A percentile compares a stretch with the other conserved stretches of the same genome.
Conservation (phyloP, 2,888 invertebrate species). For the Leucophenga maculata region DNA sequence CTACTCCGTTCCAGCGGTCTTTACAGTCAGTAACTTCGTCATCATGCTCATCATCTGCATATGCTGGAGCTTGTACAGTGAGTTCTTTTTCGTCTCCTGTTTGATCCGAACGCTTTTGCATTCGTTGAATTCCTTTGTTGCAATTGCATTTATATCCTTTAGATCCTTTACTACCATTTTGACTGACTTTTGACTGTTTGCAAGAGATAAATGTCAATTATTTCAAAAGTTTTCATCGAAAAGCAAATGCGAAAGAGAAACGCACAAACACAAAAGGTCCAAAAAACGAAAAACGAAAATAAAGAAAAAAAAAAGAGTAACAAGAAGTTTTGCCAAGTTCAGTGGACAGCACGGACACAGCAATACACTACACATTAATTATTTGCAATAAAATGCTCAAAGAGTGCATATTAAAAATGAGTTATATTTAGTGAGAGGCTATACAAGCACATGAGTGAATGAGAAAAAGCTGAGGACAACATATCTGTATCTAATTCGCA, state of each 20-base stretch:
- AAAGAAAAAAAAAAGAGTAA: no score
- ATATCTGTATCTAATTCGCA: no score
- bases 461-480: no score
- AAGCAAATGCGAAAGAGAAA: not conserved
- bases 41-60: not conserved
- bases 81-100: not conserved
- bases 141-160: conserved; percentile 34
- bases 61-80: not conserved
- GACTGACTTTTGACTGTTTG: conserved; percentile 40
- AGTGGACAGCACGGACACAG: no score
- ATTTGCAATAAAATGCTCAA: no score
- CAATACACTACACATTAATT: no score
- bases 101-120: conserved; percentile 26
- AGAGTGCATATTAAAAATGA: no score
- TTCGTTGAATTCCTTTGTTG: conserved; percentile 37
- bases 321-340: no score
- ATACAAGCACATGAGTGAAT: no score
- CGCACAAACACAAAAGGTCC: no score
- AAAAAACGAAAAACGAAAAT: no score
- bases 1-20: not conserved
- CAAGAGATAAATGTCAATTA: conserved; percentile 41
- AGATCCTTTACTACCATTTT: conserved; percentile 4
- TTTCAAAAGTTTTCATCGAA: conserved; percentile 33
- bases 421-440: no score
- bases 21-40: not conserved